phyloP scores from a whole-genome alignment of 2,113 vertebrate genomes.

The Sarotherodon lohbergeri region DNA sequence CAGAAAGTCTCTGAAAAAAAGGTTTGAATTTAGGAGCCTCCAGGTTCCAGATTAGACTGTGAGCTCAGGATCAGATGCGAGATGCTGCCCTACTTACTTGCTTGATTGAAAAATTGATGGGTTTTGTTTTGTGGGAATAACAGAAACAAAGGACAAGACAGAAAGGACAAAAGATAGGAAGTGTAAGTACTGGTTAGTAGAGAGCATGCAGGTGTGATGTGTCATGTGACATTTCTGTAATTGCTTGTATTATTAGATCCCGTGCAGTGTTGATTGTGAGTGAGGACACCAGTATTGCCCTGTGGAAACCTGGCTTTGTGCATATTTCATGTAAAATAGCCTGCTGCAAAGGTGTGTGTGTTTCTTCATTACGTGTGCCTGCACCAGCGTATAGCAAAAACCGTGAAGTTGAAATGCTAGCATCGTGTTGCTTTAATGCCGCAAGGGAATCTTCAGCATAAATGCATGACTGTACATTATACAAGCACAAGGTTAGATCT shows the following conservation, averaged over 20 bases:
- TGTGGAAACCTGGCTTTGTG: background rate
- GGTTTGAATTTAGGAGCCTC: background rate
- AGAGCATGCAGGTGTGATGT: background rate
- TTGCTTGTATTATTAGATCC: background rate
- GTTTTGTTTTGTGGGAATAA: background rate
- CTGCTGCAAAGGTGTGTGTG: background rate
- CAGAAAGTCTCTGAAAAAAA: background rate
- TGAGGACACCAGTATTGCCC: background rate
- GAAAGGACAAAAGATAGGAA: background rate
- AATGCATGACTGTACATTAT: conserved; percentile 1
- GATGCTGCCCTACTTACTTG: background rate
- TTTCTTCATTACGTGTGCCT: conserved; percentile 11
- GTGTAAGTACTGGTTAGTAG: background rate
- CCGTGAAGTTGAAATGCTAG: conserved; percentile 15
- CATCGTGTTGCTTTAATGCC: background rate
- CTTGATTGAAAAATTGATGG: background rate
- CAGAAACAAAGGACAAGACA: background rate
- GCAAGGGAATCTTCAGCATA: conserved; percentile 15
- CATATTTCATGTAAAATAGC: background rate
- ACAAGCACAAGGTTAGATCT: background rate
- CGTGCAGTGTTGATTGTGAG: background rate
- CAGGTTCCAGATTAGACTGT: conserved; percentile 24
- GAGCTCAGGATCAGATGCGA: background rate
- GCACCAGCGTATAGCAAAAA: conserved; percentile 7
- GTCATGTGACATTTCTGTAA: background rate